A percentile compares a stretch with the other conserved stretches of the same genome.
Conservation (phyloP, 2,113 vertebrate species). For the Galemys pyrenaicus region DNA sequence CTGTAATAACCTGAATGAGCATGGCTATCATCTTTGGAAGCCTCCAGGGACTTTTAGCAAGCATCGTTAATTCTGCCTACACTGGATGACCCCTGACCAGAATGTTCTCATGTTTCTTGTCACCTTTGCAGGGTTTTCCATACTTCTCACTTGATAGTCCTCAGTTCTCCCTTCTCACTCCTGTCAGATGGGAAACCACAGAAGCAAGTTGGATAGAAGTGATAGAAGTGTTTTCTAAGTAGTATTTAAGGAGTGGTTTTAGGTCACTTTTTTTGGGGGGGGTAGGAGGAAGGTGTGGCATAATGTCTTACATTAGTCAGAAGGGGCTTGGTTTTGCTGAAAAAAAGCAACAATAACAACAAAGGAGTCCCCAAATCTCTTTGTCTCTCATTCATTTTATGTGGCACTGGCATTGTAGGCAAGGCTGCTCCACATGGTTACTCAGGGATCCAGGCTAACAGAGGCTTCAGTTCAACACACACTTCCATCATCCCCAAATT, state of each 20-base stretch:
- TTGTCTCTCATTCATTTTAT: background rate
- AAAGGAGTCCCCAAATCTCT: background rate
- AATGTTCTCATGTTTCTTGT: background rate
- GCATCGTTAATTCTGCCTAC: background rate
- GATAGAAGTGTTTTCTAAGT: no score
- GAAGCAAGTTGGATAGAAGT: background rate
- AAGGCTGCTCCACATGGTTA: background rate
- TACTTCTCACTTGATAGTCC: background rate
- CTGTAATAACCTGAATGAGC: background rate
- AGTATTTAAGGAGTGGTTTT: background rate
- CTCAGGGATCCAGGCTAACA: background rate
- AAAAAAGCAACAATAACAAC: background rate
- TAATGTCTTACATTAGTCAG: background rate
- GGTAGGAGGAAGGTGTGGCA: background rate
- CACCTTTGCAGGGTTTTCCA: background rate
- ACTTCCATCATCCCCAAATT: no score
- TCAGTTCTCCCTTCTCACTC: background rate
- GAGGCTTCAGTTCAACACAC: background rate
- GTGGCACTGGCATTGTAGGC: background rate
- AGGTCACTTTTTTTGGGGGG: background rate
- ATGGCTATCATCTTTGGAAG: background rate
- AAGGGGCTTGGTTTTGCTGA: slow-evolving; percentile 33
- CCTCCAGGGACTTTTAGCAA: background rate
- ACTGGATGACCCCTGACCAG: no score
- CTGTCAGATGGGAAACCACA: background rate